Base-by-base conservation (phyloP, 2,797 vertebrate species). In the Anniella stebbinsi region DNA sequence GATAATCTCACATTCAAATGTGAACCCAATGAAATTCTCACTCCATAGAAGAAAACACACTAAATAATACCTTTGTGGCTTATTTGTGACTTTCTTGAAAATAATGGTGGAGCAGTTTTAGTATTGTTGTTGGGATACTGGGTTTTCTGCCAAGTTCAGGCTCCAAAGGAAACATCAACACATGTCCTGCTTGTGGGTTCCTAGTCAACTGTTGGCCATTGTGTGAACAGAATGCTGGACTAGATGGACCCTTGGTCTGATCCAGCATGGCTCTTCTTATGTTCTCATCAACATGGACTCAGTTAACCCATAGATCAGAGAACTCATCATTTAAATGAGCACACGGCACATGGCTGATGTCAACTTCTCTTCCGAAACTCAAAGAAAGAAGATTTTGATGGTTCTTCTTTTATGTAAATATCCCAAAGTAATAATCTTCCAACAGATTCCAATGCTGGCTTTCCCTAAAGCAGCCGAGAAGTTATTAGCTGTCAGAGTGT, bases 401-500 rank as follows among this genome's bases (percentile, higher is more conserved):
- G 88, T 76, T 90, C 92, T 80, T 72, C 83, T 89, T 89, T 87
- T 84, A 78, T 63, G 87, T 75, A 93, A 94, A 92, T 69, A 90
- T 93, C 89, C 83, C 85, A 72, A 90, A 80, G 90, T 92, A 89
- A 92, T 93, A 91, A 82, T 93, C 93, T 95, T 93, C 92, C 84
- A 92, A 93, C 51, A 75, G 11, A 80, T 93, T 91, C 95, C 95
- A 95, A 92, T 77, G 80, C 73, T 90, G 76, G 83, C 36, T 51
- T 80, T 78, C 94, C 89, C 89, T 92, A 92, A 95, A 94, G 84
- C 88, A 92, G 88, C 86, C n/a, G 87, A 92, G 89, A 94, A 94
- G 81, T 93, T 95, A 92, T 89, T 92, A 96, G 89, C 89, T 93
- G 89, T 95, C 93, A 92, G 60, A 91, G 90, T 76, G 88, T 93